A percentile compares a stretch with the other conserved stretches of the same genome.
Conservation (phyloP, 2,113 vertebrate species). For the Anolis sagrei region DNA sequence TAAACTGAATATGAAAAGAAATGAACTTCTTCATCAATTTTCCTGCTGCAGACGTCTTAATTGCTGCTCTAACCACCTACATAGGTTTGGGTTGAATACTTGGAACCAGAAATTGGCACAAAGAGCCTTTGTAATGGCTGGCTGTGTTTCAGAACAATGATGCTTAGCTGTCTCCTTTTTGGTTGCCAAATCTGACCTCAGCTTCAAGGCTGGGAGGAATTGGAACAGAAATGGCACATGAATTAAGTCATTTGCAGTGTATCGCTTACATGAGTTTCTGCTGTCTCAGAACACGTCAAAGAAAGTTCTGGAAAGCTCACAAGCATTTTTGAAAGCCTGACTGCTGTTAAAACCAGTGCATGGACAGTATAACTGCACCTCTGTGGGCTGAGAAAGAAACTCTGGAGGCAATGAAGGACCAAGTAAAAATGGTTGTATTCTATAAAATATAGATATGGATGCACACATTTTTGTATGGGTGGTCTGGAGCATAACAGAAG, state of each 20-base stretch:
- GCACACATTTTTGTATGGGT: slow-evolving; percentile 2
- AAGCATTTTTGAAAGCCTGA: slow-evolving; percentile 22
- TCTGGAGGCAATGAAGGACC: not conserved
- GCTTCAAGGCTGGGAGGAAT: not conserved
- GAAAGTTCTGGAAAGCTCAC: slow-evolving; percentile 27
- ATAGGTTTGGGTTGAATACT: not conserved
- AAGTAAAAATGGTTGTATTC: slow-evolving; percentile 49
- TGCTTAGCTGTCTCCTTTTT: not conserved
- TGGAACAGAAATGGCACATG: not conserved
- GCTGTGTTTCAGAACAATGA: not conserved
- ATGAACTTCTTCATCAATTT: not conserved
- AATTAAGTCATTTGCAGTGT: slow-evolving; percentile 17
- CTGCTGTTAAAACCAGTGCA: slow-evolving; percentile 20
- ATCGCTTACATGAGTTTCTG: slow-evolving; percentile 17
- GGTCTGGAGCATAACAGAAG: slow-evolving; percentile 43
- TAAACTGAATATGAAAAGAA: not conserved
- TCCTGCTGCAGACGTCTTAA: not conserved
- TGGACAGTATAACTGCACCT: slow-evolving; percentile 8
- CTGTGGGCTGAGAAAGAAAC: slow-evolving; percentile 30
- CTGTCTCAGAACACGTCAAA: not conserved
- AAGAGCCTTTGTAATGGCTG: not conserved
- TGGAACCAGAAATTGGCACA: not conserved
- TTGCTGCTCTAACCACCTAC: not conserved
- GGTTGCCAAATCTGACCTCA: not conserved
- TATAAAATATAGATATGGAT: slow-evolving; percentile 26